A percentile compares a stretch with the other conserved stretches of the same genome.
Evolutionary conservation across 2,888 invertebrate genomes (phyloP).

Genomic region (Dryobotodes eremita): DNA sequence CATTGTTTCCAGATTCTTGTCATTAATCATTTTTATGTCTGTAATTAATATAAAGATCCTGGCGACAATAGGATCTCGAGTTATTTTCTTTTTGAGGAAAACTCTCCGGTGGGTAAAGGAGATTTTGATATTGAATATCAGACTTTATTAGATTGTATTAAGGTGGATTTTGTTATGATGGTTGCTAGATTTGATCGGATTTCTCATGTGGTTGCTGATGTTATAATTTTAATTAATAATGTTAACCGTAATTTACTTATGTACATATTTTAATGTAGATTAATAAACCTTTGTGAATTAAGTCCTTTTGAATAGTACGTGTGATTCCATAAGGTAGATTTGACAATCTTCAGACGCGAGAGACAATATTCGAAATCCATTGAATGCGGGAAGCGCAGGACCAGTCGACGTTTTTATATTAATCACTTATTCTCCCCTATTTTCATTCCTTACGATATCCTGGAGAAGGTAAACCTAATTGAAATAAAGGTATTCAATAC

Average conservation of each 20-base stretch:
- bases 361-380: neutral
- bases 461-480: neutral
- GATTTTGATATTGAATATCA: slow-evolving; percentile 7
- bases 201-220: slow-evolving; percentile 15
- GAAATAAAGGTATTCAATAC: slow-evolving; percentile 23
- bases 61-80: slow-evolving; percentile 78
- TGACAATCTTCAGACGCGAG: neutral
- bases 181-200: neutral
- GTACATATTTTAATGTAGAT: neutral
- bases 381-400: neutral
- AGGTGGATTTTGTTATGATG: slow-evolving; percentile 7
- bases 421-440: neutral
- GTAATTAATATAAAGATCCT: slow-evolving; percentile 89
- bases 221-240: slow-evolving; percentile 19
- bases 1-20: slow-evolving; percentile 87
- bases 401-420: neutral
- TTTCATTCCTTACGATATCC: neutral
- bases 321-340: too few relatives aligned
- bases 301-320: neutral
- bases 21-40: slow-evolving; percentile 90
- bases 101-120: slow-evolving; percentile 64
- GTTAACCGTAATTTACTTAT: neutral
- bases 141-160: slow-evolving; percentile 22
- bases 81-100: slow-evolving; percentile 75
- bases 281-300: neutral